Evolutionary conservation across 2,797 vertebrate species (phyloP).

Genomic region (Sparidentex hasta): DNA sequence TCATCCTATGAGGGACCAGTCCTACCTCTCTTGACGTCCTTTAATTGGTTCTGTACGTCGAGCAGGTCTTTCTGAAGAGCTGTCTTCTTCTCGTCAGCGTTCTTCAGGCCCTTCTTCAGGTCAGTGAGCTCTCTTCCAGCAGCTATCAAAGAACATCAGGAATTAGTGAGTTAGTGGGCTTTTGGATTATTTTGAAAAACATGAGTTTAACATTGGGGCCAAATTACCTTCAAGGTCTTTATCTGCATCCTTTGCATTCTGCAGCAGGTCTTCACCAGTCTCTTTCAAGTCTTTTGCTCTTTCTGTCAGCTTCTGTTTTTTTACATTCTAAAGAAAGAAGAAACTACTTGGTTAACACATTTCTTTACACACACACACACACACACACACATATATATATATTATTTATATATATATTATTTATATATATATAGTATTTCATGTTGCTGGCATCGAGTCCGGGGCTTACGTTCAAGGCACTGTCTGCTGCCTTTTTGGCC

Average conservation of each 20-base stretch:
- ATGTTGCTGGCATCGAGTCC: neutral
- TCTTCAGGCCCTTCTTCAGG: conserved; percentile 83
- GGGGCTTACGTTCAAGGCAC: conserved; percentile 88
- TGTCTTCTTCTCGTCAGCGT: conserved; percentile 84
- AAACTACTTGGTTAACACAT: neutral
- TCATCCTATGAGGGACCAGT: conserved; percentile 3
- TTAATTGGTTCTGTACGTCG: conserved; percentile 80
- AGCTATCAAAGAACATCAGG: conserved; percentile 74
- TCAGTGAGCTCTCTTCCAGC: conserved; percentile 76
- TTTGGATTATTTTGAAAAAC: neutral
- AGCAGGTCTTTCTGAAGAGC: conserved; percentile 83
- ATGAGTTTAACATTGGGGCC: neutral
- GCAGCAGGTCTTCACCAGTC: conserved; percentile 78
- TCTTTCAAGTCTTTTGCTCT: conserved; percentile 89
- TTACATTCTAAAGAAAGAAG: conserved; percentile 85
- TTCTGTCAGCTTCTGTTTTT: conserved; percentile 85
- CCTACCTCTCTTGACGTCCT: conserved; percentile 87
- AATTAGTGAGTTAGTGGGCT: neutral
- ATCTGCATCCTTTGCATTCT: conserved; percentile 78
- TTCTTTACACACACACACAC: too few relatives aligned
- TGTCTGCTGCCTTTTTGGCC: conserved; percentile 89
- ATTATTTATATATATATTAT: too few relatives aligned
- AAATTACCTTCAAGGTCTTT: conserved; percentile 86
- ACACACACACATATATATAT: too few relatives aligned
- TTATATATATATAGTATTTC: too few relatives aligned